Percentiles rank a stretch among this genome's conserved stretches.
Evolutionary conservation across 2,888 invertebrate genomes (phyloP).

Genomic region (Watsonalla cultraria): DNA sequence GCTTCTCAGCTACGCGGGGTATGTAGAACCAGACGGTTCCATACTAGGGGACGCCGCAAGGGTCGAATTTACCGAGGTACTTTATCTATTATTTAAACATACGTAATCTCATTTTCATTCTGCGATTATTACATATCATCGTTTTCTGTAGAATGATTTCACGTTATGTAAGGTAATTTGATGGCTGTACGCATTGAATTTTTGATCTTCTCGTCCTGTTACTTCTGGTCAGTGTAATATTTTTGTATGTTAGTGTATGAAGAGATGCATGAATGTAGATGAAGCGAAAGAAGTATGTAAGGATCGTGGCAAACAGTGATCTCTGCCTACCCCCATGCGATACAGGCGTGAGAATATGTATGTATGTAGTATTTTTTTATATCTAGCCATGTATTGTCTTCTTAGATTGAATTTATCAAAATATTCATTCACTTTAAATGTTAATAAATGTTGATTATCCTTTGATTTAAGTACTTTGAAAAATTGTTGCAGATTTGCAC

Average conservation of each 20-base stretch:
- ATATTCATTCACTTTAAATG: not conserved
- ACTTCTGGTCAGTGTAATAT: no score
- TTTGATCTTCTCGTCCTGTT: no score
- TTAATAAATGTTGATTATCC: not conserved
- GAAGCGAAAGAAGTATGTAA: no score
- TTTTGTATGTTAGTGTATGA: no score
- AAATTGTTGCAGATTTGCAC: slow-evolving; percentile 83
- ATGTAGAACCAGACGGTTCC: slow-evolving; percentile 88
- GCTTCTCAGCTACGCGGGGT: slow-evolving; percentile 94
- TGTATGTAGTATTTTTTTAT: no score
- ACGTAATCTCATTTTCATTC: not conserved
- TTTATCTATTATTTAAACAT: not conserved
- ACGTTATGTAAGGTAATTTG: not conserved
- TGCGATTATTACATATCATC: not conserved
- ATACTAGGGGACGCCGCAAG: slow-evolving; percentile 91
- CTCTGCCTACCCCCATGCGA: no score
- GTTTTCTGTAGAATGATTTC: not conserved
- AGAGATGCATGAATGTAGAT: no score
- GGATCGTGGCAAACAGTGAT: no score
- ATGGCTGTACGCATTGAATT: no score
- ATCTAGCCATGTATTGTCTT: no score
- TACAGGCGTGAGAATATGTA: no score
- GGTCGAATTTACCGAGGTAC: slow-evolving; percentile 94
- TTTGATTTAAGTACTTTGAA: not conserved
- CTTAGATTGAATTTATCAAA: no score